Conservation (phyloP, 2,113 vertebrate genomes). For the Oxyruncus cristatus region DNA sequence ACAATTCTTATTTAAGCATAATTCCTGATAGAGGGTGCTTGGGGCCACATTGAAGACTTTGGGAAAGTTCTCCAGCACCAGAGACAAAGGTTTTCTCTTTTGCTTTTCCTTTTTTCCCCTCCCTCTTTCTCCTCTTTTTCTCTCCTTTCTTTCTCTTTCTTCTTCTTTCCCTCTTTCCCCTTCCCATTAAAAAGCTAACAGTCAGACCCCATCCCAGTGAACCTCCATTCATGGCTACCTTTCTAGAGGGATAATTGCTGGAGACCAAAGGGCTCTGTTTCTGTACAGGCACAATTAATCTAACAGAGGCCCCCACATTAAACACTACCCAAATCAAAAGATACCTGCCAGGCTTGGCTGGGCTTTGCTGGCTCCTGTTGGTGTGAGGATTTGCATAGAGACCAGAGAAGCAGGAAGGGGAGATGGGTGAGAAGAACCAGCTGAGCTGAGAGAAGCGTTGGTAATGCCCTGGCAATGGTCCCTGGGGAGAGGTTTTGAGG, state of each 20-base stretch:
- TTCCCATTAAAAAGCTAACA: neutral
- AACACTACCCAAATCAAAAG: neutral
- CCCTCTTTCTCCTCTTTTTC: neutral
- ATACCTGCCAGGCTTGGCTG: conserved; percentile 5
- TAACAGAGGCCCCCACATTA: neutral
- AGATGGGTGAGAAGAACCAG: neutral
- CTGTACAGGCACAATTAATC: neutral
- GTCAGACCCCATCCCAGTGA: neutral
- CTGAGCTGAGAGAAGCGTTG: neutral
- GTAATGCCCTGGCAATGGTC: neutral
- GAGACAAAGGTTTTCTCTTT: neutral
- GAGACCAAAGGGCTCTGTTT: neutral
- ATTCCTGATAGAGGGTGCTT: neutral
- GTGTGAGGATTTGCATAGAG: neutral
- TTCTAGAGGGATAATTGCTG: neutral
- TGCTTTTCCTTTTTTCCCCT: neutral
- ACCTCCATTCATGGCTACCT: neutral
- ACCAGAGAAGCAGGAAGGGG: conserved; percentile 7
- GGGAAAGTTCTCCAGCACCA: neutral
- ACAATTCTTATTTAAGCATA: neutral
- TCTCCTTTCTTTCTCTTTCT: too few species aligned
- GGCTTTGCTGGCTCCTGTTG: neutral
- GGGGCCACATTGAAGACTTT: neutral
- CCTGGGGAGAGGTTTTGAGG: neutral
- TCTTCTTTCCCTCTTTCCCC: neutral